phyloP scores from a whole-genome alignment of 2,888 invertebrate species.

The Rotaria magnacalcarata region DNA sequence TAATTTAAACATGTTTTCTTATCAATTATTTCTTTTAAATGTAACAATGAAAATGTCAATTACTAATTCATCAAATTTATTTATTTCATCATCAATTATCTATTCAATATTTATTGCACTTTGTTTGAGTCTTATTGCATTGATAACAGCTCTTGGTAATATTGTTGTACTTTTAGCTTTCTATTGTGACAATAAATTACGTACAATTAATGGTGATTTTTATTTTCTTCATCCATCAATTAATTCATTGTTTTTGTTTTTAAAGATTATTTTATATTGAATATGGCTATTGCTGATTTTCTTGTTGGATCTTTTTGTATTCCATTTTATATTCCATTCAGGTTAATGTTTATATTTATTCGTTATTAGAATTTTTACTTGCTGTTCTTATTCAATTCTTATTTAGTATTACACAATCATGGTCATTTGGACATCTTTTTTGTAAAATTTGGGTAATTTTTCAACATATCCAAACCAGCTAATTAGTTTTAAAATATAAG shows the following conservation, averaged over 20 bases:
- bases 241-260: not conserved
- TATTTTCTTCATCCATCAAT: not conserved
- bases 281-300: conserved; percentile 49
- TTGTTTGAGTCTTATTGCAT: conserved; percentile 40
- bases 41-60: not conserved
- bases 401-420: conserved; percentile 37
- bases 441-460: conserved; percentile 49
- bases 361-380: not conserved
- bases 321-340: conserved; percentile 49
- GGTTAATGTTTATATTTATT: conserved; percentile 45
- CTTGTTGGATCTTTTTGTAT: conserved; percentile 49
- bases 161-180: conserved; percentile 49
- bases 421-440: conserved; percentile 48
- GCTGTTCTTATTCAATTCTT: not conserved
- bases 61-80: not conserved
- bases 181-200: conserved; percentile 47
- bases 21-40: not conserved
- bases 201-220: conserved; percentile 47
- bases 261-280: conserved; percentile 49
- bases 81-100: not conserved
- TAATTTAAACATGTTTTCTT: not conserved
- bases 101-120: not conserved
- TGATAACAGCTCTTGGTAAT: conserved; percentile 48
- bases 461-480: too few species aligned
- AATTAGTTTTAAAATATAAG: too few species aligned